phyloP scores from a whole-genome alignment of 2,888 invertebrate species.

The Drosophila nigritarsus region DNA sequence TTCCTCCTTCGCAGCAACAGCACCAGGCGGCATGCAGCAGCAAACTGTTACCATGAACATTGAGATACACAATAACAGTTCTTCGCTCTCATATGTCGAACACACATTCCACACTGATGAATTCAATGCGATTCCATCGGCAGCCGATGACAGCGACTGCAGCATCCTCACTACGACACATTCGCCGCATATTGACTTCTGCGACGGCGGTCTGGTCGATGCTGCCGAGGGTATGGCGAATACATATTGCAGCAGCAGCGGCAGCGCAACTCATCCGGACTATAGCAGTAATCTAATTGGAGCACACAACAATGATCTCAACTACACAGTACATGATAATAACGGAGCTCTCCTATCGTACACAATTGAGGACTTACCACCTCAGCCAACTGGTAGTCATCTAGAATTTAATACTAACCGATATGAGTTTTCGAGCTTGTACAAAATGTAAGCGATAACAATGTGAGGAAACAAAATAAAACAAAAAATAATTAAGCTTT shows the following conservation, averaged over 20 bases:
- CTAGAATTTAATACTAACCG: conserved; percentile 81
- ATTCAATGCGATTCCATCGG: conserved; percentile 69
- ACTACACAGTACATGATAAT: conserved; percentile 75
- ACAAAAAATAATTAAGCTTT: conserved; percentile 62
- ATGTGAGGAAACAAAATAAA: conserved; percentile 60
- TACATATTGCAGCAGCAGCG: conserved; percentile 48
- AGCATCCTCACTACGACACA: conserved; percentile 74
- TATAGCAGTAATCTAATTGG: conserved; percentile 65
- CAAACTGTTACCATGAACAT: conserved; percentile 83
- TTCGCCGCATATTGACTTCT: conserved; percentile 73
- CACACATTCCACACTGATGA: conserved; percentile 79
- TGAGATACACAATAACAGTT: conserved; percentile 80
- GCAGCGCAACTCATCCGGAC: conserved; percentile 41
- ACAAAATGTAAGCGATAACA: conserved; percentile 67
- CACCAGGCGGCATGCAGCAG: conserved; percentile 48
- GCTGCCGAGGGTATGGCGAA: conserved; percentile 60
- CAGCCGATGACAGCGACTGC: conserved; percentile 78
- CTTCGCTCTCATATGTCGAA: conserved; percentile 59
- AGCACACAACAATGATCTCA: conserved; percentile 79
- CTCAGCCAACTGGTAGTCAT: conserved; percentile 81
- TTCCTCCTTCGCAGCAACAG: neutral
- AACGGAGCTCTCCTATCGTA: conserved; percentile 79
- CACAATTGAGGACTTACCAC: conserved; percentile 78
- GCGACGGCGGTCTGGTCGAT: conserved; percentile 59
- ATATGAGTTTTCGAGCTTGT: conserved; percentile 78